Conservation (phyloP, 1,140 invertebrate species). For the Anastatus disparis region DNA sequence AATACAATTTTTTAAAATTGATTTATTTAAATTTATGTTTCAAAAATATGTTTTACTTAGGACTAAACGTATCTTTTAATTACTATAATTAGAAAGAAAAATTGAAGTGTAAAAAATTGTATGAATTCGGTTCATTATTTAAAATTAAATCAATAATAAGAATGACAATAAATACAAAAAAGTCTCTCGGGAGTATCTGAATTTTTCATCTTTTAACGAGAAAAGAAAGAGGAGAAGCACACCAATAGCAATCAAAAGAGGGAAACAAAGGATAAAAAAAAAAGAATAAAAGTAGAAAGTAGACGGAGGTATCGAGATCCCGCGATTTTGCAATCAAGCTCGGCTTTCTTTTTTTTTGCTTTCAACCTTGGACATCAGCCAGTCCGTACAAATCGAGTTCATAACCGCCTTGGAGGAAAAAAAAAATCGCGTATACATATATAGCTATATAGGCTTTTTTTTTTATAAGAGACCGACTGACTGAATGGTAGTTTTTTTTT, state of each 20-base stretch:
- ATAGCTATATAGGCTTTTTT: too few species aligned
- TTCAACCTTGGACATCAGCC: conserved; percentile 19
- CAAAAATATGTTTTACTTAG: too few species aligned
- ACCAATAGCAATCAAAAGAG: neutral
- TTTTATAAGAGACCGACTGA: too few species aligned
- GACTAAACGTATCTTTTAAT: too few species aligned
- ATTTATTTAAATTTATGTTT: too few species aligned
- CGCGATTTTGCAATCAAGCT: conserved; percentile 3
- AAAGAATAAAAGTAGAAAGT: neutral
- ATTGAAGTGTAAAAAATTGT: too few species aligned
- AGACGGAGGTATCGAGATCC: neutral
- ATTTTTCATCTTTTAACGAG: too few species aligned
- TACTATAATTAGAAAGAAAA: too few species aligned
- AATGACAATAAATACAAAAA: neutral
- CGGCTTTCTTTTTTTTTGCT: neutral
- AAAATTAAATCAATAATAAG: neutral
- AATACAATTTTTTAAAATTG: too few species aligned
- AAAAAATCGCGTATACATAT: neutral
- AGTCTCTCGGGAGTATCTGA: too few species aligned
- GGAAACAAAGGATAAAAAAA: neutral
- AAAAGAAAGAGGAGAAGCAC: too few species aligned
- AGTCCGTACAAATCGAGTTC: conserved; percentile 8
- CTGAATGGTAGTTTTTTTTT: too few species aligned
- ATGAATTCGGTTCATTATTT: neutral
- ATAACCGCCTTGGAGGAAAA: conserved; percentile 21